Evolutionary conservation across 2,113 vertebrate species (phyloP).

Genomic region (Tragelaphus buxtoni): DNA sequence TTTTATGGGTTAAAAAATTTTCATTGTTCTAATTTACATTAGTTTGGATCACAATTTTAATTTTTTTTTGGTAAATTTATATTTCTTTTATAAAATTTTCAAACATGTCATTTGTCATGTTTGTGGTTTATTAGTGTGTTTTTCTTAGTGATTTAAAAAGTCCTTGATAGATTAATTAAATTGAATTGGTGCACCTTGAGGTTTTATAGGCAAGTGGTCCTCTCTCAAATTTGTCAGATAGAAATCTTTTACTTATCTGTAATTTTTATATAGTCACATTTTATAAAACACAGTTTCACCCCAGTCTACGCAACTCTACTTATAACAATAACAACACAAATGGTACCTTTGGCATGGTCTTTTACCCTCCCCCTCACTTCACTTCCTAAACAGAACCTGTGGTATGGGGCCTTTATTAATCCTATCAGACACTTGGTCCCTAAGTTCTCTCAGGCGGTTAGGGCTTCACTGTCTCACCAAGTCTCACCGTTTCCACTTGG

Average conservation of each 20-base stretch:
- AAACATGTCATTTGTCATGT: not conserved
- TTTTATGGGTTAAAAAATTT: not conserved
- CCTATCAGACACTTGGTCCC: not conserved
- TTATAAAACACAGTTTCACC: not conserved
- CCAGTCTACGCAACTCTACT: not conserved
- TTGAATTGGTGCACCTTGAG: not conserved
- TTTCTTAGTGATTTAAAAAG: not conserved
- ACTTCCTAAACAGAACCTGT: not conserved
- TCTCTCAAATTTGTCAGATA: not conserved
- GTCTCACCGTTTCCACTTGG: not conserved
- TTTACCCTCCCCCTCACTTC: not conserved
- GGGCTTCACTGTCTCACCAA: not conserved
- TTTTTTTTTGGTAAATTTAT: not conserved
- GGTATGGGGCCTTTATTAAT: not conserved
- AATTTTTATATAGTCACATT: not conserved
- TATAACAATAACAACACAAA: not conserved
- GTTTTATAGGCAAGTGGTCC: not conserved
- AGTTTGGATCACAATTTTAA: not conserved
- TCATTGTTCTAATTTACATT: not conserved
- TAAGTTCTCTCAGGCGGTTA: not conserved
- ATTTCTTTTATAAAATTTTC: not conserved
- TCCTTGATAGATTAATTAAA: not conserved
- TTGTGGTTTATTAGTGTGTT: not conserved
- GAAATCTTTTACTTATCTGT: not conserved
- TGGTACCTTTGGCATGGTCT: not conserved